Evolutionary conservation across 2,888 invertebrate genomes (phyloP).

Genomic region (Pyrrhosoma nymphula): DNA sequence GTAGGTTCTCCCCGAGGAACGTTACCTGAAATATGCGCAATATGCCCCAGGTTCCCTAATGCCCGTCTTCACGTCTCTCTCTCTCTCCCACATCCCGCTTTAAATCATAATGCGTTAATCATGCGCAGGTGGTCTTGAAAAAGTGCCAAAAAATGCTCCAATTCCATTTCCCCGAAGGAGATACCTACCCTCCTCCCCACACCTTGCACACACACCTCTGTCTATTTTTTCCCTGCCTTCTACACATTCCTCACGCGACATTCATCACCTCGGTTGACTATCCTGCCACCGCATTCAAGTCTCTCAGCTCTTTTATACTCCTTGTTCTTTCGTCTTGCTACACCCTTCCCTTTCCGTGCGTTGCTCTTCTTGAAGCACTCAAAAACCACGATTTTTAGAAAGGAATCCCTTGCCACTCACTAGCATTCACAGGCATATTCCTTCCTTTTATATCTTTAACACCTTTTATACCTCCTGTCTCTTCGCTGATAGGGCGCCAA

Average conservation of each 20-base stretch:
- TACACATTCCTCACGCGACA: conserved; percentile 23
- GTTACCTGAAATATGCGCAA: conserved; percentile 21
- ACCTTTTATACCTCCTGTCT: too few species aligned
- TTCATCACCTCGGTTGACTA: not conserved
- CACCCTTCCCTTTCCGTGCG: too few species aligned
- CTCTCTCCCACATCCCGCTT: not conserved
- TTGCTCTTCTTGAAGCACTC: too few species aligned
- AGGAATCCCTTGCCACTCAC: too few species aligned
- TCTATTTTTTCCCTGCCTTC: not conserved
- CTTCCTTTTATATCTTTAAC: too few species aligned
- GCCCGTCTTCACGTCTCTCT: not conserved
- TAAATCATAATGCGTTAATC: conserved; percentile 42
- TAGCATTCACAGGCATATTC: too few species aligned
- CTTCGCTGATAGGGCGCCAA: too few species aligned
- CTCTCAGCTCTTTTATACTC: too few species aligned
- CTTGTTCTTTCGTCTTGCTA: not conserved
- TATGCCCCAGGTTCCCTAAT: conserved; percentile 42
- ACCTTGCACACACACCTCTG: not conserved
- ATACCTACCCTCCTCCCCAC: too few species aligned
- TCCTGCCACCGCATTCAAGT: too few species aligned
- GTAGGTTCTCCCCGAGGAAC: not conserved
- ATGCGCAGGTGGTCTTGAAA: conserved; percentile 47
- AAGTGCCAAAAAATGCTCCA: conserved; percentile 49
- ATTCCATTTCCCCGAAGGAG: not conserved
- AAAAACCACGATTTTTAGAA: too few species aligned